Evolutionary conservation across 1,140 invertebrate genomes (phyloP), one percentile per base, ranked within the genome.

Genomic region (Heliconius himera): DNA sequence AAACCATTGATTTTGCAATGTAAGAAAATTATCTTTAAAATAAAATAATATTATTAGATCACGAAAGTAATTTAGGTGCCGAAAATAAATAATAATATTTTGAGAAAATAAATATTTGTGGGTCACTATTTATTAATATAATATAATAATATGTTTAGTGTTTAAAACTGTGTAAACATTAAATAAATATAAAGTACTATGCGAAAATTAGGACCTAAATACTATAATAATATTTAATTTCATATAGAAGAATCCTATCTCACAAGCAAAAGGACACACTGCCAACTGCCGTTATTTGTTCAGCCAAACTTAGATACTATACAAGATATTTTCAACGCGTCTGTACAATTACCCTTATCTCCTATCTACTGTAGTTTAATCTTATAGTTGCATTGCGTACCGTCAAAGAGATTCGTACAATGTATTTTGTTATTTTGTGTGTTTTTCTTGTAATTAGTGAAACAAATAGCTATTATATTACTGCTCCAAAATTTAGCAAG

Each of bases 341-440:
- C 38, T 83, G 85, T 88, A 87, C 81, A 70, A 46, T 84, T 74
- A 86, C 84, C 81, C 70, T 82, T 88, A 84, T 84, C 83, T 82
- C 72, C 81, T 87, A 85, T 86, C 87, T 82, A 80, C 71, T 74
- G 82, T 79, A 80, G 82, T 87, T 85, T 75, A 86, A 85, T 81
- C 80, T 83, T 75, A 82, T 80, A 84, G 82, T 88, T 83, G 85
- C 56, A 60, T 29, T 51, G 36, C 77, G 78, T 76, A 38, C 56
- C 77, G 81, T 74, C 60, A 73, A 2, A 56, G 49, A 78, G 70
- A 72, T 78, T 74, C 54, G 78, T 80, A 85, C 84, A 79, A 88
- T 88, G 84, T 81, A 88, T 70, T 77, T 84, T 60, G 74, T 56
- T 83, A 70, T 88, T 73, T 80, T 88, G 41, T 79, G 83, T 80